Evolutionary conservation across 2,113 vertebrate genomes (phyloP).

Genomic region (Sisor rabdophorus): DNA sequence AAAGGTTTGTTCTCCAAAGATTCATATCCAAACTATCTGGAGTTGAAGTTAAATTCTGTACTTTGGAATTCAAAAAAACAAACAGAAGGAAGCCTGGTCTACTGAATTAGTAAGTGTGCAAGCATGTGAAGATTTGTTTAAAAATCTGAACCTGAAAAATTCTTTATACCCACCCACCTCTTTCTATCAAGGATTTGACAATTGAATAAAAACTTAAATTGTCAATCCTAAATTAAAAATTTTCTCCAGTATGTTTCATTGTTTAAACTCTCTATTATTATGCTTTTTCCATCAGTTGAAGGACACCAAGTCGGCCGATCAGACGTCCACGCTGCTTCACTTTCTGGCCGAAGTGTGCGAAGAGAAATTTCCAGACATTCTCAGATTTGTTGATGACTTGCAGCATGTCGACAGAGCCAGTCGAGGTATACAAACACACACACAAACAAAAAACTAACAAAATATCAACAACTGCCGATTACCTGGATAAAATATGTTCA

Average conservation of each 20-base stretch:
- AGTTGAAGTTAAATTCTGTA: not conserved
- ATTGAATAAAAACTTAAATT: too few species aligned
- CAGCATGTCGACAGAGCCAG: slow-evolving; percentile 90
- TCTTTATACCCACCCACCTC: too few species aligned
- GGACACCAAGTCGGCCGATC: slow-evolving; percentile 91
- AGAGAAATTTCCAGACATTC: slow-evolving; percentile 80
- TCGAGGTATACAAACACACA: slow-evolving; percentile 71
- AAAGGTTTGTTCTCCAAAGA: not conserved
- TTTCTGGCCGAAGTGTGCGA: slow-evolving; percentile 90
- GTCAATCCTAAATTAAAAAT: too few species aligned
- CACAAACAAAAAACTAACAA: too few species aligned
- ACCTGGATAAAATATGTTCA: too few species aligned
- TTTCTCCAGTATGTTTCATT: too few species aligned
- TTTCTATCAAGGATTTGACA: too few species aligned
- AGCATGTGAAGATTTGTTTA: not conserved
- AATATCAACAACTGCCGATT: too few species aligned
- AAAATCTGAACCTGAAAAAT: not conserved
- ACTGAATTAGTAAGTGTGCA: not conserved
- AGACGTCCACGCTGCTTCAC: slow-evolving; percentile 89
- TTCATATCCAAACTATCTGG: not conserved
- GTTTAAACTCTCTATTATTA: not conserved
- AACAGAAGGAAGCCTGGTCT: not conserved
- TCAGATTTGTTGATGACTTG: slow-evolving; percentile 83
- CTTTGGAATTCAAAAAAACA: not conserved
- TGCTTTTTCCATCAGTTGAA: slow-evolving; percentile 73